phyloP scores from a whole-genome alignment of 2,888 invertebrate genomes.

The Silvanus unidentatus region DNA sequence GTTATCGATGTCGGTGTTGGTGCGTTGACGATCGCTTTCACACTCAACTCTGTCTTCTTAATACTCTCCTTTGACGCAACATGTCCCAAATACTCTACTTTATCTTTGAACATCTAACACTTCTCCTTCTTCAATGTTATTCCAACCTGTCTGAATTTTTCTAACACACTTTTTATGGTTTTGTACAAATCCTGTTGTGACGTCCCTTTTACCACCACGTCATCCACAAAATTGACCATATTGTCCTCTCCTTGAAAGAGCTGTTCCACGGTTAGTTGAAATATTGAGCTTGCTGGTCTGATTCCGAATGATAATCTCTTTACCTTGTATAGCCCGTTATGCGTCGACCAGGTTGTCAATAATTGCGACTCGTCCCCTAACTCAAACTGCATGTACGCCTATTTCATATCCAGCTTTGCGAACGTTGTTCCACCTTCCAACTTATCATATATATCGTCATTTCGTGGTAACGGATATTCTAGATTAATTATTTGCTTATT shows the following conservation, averaged over 20 bases:
- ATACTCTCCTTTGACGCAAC: conserved; percentile 14
- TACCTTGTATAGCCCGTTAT: neutral
- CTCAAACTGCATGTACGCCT: conserved; percentile 7
- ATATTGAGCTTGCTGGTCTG: conserved; percentile 23
- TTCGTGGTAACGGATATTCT: conserved; percentile 3
- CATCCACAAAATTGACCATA: conserved; percentile 31
- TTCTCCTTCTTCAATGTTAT: conserved; percentile 29
- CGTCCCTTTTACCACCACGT: conserved; percentile 29
- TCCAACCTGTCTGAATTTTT: conserved; percentile 22
- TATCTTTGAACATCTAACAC: conserved; percentile 31
- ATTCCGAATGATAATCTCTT: neutral
- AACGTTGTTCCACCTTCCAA: neutral
- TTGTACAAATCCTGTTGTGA: conserved; percentile 20
- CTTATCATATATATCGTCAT: conserved; percentile 1
- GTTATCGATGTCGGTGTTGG: conserved; percentile 12
- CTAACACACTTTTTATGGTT: conserved; percentile 23
- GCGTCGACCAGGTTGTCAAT: neutral
- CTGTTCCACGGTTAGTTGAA: conserved; percentile 33
- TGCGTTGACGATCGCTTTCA: conserved; percentile 16
- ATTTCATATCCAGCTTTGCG: conserved; percentile 3
- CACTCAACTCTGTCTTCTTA: conserved; percentile 11
- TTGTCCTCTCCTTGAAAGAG: conserved; percentile 27
- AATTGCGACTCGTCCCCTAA: conserved; percentile 4
- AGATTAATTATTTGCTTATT: conserved; percentile 1
- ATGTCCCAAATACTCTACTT: conserved; percentile 32